A percentile compares a stretch with the other conserved stretches of the same genome.
phyloP scores from a whole-genome alignment of 2,113 vertebrate species.

The Rostratula benghalensis region DNA sequence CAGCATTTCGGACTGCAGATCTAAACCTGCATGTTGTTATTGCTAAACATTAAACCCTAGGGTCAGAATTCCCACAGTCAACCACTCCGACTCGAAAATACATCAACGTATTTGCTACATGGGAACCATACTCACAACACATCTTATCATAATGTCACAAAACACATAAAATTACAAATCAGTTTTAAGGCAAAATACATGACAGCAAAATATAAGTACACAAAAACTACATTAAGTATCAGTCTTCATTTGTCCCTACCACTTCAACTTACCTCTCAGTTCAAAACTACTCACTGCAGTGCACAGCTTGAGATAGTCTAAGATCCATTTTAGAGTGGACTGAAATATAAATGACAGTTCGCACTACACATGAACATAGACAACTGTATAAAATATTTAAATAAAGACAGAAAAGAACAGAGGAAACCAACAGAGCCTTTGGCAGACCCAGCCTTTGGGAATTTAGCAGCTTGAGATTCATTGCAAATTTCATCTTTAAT shows the following conservation, averaged over 20 bases:
- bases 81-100: conserved; percentile 59
- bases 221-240: conserved; percentile 95
- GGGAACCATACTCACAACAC: conserved; percentile 69
- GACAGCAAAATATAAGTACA: conserved; percentile 87
- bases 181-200: conserved; percentile 80
- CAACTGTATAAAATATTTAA: conserved; percentile 97
- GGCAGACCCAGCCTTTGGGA: conserved; percentile 81
- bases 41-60: conserved; percentile 57
- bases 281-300: conserved; percentile 54
- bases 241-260: conserved; percentile 81
- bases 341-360: conserved; percentile 91
- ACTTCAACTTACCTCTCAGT: conserved; percentile 75
- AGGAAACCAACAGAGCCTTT: conserved; percentile 78
- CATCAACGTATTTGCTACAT: conserved; percentile 81
- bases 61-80: conserved; percentile 56
- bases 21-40: neutral
- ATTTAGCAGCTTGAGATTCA: conserved; percentile 83
- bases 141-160: conserved; percentile 80
- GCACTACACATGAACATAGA: conserved; percentile 84
- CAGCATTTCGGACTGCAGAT: conserved; percentile 53
- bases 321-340: conserved; percentile 87
- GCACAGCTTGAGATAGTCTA: conserved; percentile 80
- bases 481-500: conserved; percentile 83
- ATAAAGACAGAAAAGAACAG: conserved; percentile 85
- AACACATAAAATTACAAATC: conserved; percentile 82